phyloP scores from a whole-genome alignment of 2,797 vertebrate species.

The Catostomus latipinnis region DNA sequence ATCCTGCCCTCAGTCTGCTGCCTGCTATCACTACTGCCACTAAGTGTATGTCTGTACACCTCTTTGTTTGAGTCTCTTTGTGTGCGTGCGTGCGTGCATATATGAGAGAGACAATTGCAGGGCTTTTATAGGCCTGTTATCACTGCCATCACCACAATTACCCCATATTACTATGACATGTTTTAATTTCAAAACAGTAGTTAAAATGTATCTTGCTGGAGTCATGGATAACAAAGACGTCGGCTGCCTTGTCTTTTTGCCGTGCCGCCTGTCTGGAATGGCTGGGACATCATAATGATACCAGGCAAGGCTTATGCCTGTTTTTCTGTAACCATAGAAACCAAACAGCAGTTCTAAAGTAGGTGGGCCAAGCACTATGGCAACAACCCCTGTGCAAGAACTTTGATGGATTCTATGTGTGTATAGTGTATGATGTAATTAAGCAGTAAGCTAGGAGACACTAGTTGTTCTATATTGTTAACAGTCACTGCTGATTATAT shows the following conservation, averaged over 20 bases:
- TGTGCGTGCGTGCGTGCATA: slow-evolving; percentile 14
- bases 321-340: slow-evolving; percentile 40
- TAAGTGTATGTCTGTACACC: background rate
- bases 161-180: background rate
- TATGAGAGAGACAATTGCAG: background rate
- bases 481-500: too few relatives aligned
- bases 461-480: too few relatives aligned
- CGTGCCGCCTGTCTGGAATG: too few relatives aligned
- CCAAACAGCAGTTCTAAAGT: background rate
- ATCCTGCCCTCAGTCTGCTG: slow-evolving; percentile 60
- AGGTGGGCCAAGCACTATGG: background rate
- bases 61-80: slow-evolving; percentile 11
- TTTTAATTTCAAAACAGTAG: background rate
- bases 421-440: background rate
- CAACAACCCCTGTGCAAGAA: background rate
- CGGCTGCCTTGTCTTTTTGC: too few relatives aligned
- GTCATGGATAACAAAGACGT: background rate
- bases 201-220: background rate
- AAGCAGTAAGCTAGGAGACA: too few relatives aligned
- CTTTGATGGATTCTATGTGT: background rate
- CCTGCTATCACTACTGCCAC: slow-evolving; percentile 55
- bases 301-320: background rate
- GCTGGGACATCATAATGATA: background rate
- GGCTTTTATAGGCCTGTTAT: background rate
- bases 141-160: background rate